Percentiles rank a stretch among this genome's conserved stretches.
Conservation (phyloP, 2,888 invertebrate species). For the Eupsilia transversa region DNA sequence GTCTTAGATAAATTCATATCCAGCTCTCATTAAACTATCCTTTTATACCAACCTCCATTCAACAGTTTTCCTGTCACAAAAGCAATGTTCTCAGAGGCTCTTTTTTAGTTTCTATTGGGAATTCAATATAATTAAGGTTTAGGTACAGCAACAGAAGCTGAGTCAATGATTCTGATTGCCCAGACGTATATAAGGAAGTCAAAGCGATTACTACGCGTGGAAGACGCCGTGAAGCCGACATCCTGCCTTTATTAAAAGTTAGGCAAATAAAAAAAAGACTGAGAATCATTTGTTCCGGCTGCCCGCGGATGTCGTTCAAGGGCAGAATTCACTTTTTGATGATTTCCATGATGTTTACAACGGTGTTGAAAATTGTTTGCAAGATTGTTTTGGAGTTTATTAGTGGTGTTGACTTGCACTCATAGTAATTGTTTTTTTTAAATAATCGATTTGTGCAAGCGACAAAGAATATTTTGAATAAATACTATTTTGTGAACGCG, state of each 20-base stretch:
- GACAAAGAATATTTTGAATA: not conserved
- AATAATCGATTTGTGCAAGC: conserved; percentile 13
- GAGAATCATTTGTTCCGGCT: conserved; percentile 86
- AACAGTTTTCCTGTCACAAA: not conserved
- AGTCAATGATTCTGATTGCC: conserved; percentile 61
- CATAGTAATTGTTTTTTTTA: conserved; percentile 16
- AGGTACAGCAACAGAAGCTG: conserved; percentile 54
- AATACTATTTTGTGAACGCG: not conserved
- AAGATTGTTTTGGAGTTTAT: conserved; percentile 44
- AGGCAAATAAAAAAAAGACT: conserved; percentile 82
- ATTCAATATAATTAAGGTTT: not conserved
- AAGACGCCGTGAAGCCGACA: conserved; percentile 86
- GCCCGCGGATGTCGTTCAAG: conserved; percentile 89
- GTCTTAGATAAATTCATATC: conserved; percentile 34
- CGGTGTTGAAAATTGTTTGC: conserved; percentile 68
- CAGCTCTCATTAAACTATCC: not conserved
- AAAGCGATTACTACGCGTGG: conserved; percentile 82
- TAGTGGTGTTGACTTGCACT: conserved; percentile 15
- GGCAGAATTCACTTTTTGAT: conserved; percentile 85
- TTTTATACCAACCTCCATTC: not conserved
- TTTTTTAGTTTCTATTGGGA: not conserved
- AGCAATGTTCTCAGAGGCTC: not conserved
- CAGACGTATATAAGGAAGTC: conserved; percentile 79
- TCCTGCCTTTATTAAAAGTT: conserved; percentile 86
- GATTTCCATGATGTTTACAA: conserved; percentile 69